Evolutionary conservation across 2,888 invertebrate species (phyloP), one percentile per base, ranked within the genome.

Genomic region (Laothoe populi): DNA sequence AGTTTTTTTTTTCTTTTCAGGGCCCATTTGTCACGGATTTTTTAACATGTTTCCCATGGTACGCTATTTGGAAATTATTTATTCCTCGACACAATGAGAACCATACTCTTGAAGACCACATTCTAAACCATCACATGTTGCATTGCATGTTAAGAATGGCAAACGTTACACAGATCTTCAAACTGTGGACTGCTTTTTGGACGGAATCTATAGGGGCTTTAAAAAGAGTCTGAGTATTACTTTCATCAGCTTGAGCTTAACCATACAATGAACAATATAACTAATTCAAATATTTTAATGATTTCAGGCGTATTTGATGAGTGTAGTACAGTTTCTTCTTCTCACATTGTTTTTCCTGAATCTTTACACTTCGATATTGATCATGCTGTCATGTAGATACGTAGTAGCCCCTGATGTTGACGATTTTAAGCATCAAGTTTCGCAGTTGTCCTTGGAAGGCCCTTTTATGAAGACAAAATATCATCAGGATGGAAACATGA

Each of bases 241-340:
- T 26, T 38, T 8, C 19, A n/a, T 1, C 13, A 16, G n/a, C n/a
- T n/a, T n/a, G n/a, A n/a, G n/a, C n/a, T n/a, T n/a, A n/a, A n/a
- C n/a, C n/a, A n/a, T n/a, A n/a, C 21, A 7, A 35, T 53, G 16
- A 24, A 13, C n/a, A n/a, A 23, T 5, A 45, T 24, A 44, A 7
- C 7, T 19, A 19, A 19, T 10, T 19, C 40, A 40, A 44, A 19
- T 10, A 44, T 10, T 44, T 7, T 44, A 7, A 44, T 44, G 7
- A 58, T 86, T 88, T 63, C 81, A 93, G 93, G 91, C 90, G n/a
- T 90, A 92, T 64, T 70, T 91, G 16, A 88, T 93, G 85, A 92
- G 92, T 64, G 89, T 93, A 0, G 76, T 93, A 0, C 93, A 93
- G 71, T 93, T 92, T 67, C 70, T 92, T 10, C 81, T 93, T 0